Evolutionary conservation across 2,113 vertebrate genomes (phyloP).

Genomic region (Chlamydotis undulata): DNA sequence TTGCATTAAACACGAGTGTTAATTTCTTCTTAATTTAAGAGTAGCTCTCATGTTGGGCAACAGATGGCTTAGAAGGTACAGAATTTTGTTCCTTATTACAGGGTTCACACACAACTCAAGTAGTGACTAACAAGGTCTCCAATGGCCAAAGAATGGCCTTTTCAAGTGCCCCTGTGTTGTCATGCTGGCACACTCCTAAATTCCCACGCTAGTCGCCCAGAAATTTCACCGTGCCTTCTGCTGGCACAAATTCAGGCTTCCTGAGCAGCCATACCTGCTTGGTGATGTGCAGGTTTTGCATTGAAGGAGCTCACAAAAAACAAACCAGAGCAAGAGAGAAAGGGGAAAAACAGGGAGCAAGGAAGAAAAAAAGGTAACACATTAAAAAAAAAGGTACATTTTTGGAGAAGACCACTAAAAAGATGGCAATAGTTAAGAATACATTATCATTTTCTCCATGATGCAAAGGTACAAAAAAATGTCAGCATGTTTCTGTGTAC

Average conservation of each 20-base stretch:
- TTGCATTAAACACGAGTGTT: neutral
- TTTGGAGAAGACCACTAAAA: neutral
- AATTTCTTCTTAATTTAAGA: neutral
- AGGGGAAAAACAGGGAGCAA: neutral
- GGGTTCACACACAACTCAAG: neutral
- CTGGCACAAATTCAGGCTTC: neutral
- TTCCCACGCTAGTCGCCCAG: neutral
- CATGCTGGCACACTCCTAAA: neutral
- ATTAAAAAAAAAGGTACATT: neutral
- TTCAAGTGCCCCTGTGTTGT: neutral
- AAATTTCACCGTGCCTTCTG: neutral
- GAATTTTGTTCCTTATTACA: neutral
- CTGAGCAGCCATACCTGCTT: neutral
- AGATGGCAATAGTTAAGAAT: neutral
- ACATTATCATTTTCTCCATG: neutral
- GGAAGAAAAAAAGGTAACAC: neutral
- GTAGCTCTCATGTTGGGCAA: neutral
- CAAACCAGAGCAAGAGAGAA: neutral
- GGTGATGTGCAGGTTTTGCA: neutral
- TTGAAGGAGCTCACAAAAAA: neutral
- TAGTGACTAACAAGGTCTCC: neutral
- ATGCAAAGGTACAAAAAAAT: neutral
- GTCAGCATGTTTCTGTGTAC: neutral
- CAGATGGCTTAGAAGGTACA: neutral
- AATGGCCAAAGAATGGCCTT: neutral